phyloP scores from a whole-genome alignment of 2,888 invertebrate genomes.

The Melinaea menophilus region DNA sequence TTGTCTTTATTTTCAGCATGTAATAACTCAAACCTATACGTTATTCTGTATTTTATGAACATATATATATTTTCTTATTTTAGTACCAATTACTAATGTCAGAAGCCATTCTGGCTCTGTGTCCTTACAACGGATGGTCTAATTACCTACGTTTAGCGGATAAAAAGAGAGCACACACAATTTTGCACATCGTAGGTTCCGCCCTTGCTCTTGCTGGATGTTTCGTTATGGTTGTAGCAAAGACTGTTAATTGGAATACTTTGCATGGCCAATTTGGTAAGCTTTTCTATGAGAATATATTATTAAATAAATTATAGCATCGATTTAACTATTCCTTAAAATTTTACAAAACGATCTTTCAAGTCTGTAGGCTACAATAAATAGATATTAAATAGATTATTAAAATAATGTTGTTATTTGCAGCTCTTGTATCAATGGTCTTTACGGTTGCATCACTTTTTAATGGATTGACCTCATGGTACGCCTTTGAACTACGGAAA shows the following conservation, averaged over 20 bases:
- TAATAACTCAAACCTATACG: too few relatives aligned
- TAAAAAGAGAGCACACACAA: constrained; percentile 55
- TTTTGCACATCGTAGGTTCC: constrained; percentile 57
- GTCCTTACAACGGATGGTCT: constrained; percentile 58
- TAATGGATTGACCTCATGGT: constrained; percentile 53
- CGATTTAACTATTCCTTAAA: too few relatives aligned
- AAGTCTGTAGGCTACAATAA: too few relatives aligned
- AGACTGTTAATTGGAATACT: constrained; percentile 44
- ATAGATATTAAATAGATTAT: background rate
- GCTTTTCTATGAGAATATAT: constrained; percentile 11
- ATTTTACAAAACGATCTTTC: too few relatives aligned
- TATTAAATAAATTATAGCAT: background rate
- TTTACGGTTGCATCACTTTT: constrained; percentile 53
- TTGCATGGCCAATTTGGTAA: constrained; percentile 55
- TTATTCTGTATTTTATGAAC: too few relatives aligned
- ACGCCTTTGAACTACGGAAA: constrained; percentile 47
- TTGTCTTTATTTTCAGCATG: too few relatives aligned
- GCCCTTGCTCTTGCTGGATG: constrained; percentile 55
- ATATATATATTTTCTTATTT: constrained; percentile 26
- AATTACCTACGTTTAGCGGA: constrained; percentile 49
- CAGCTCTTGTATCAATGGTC: constrained; percentile 55
- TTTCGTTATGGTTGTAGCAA: constrained; percentile 50
- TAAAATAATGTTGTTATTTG: constrained; percentile 25
- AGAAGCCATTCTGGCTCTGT: constrained; percentile 54
- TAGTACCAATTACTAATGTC: constrained; percentile 67